Conservation (phyloP, 2,797 vertebrate species). For the Pseudomugil tenellus region DNA sequence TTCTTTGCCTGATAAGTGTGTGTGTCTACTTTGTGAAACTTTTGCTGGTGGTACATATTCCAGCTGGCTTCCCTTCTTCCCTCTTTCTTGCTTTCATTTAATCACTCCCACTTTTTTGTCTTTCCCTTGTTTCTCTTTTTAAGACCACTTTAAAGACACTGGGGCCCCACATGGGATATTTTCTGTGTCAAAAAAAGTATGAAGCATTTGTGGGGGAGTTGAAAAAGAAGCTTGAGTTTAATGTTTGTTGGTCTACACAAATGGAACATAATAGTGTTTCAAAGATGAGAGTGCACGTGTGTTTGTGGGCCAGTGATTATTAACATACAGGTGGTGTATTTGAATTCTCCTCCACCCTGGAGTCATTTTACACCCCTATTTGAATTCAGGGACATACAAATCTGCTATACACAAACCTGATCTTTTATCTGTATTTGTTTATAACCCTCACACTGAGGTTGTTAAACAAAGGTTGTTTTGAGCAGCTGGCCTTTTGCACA, state of each 20-base stretch:
- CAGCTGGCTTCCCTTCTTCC: conserved; percentile 62
- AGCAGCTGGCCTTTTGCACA: conserved; percentile 25
- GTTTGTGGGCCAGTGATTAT: conserved; percentile 45
- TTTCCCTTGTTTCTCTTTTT: conserved; percentile 47
- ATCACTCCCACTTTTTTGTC: conserved; percentile 20
- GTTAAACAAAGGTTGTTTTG: conserved; percentile 50
- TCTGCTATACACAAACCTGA: conserved; percentile 55
- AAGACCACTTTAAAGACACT: conserved; percentile 45
- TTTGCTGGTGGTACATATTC: conserved; percentile 43
- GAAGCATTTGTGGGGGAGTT: conserved; percentile 21
- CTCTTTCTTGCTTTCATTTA: conserved; percentile 50
- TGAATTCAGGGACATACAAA: conserved; percentile 54
- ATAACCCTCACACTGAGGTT: conserved; percentile 30
- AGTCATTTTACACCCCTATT: conserved; percentile 59
- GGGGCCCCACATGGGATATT: conserved; percentile 24
- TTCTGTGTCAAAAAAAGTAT: conserved; percentile 30
- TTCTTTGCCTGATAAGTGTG: conserved; percentile 17
- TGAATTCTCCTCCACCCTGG: conserved; percentile 52
- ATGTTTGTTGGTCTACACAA: conserved; percentile 32
- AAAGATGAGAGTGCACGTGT: conserved; percentile 18
- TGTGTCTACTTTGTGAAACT: conserved; percentile 39
- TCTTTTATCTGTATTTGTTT: conserved; percentile 69
- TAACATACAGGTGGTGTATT: conserved; percentile 82
- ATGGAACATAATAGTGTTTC: conserved; percentile 50
- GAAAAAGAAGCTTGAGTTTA: conserved; percentile 49